Evolutionary conservation across 1,140 invertebrate genomes (phyloP), one percentile per base, ranked within the genome.

Genomic region (Antheraea pernyi): DNA sequence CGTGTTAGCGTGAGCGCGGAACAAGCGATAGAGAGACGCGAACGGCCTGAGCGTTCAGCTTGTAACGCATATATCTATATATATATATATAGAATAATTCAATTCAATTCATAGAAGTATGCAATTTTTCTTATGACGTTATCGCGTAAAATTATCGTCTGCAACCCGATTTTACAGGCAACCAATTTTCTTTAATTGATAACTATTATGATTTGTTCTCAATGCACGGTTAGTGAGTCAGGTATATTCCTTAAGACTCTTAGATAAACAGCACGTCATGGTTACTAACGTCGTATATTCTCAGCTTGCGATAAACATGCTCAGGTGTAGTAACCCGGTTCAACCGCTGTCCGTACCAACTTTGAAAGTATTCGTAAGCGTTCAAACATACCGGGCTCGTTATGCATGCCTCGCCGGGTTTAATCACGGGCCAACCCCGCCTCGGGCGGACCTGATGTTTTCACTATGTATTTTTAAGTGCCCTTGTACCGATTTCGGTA

Each of bases 391-490:
- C 82, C 79, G 76, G 70, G 59, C 82, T 90, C 85, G 86, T 91
- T 89, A 86, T 84, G 82, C 82, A 89, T 89, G 89, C 87, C 82
- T 89, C 82, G 86, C 77, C 81, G 87, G 77, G 78, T 89, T 89
- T 90, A 91, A 89, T 89, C 87, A 89, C 78, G 81, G 77, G 68
- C 74, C 81, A 74, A 80, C 80, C 77, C 73, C 75, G 84, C 87
- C 86, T 70, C 75, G 74, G 81, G 86, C 80, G 66, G 67, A 75
- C 76, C 80, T 87, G 84, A 86, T 89, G 83, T 90, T 91, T 89
- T 86, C 83, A 87, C 85, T 89, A 86, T 90, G 84, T 92, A 89
- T 91, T 92, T 92, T 91, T 78, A 83, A 80, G 77, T 81, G 75
- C 76, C 73, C n/a, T 65, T 53, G 16, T 53, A 53, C 46, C 13